phyloP scores from a whole-genome alignment of 1,140 invertebrate species.

The Drosophila malerkotliana region DNA sequence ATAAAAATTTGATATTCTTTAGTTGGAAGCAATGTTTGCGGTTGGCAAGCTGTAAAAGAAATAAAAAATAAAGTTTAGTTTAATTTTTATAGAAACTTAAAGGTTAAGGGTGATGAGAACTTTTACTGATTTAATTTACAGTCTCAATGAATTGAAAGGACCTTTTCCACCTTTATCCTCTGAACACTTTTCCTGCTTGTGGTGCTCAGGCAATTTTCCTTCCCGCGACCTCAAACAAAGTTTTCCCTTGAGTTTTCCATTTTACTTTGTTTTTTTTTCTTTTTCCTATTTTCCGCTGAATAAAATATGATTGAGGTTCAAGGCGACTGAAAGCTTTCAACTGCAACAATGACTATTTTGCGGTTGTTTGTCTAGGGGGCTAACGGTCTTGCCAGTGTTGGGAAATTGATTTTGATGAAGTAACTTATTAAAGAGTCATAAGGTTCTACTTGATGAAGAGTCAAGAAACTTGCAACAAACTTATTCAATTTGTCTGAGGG shows the following conservation, averaged over 20 bases:
- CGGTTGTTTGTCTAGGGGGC: constrained; percentile 27
- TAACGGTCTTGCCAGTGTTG: constrained; percentile 34
- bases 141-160: constrained; percentile 31
- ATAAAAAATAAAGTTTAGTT: neutral
- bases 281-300: constrained; percentile 36
- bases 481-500: constrained; percentile 19
- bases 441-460: neutral
- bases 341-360: constrained; percentile 52
- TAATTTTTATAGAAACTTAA: neutral
- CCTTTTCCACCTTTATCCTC: constrained; percentile 4
- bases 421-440: constrained; percentile 39
- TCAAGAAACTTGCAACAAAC: constrained; percentile 4
- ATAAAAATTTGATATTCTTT: neutral
- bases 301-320: constrained; percentile 57
- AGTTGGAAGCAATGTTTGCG: constrained; percentile 59
- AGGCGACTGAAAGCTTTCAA: constrained; percentile 47
- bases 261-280: constrained; percentile 16
- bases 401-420: constrained; percentile 40
- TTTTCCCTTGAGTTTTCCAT: constrained; percentile 17
- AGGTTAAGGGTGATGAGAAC: constrained; percentile 1
- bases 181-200: constrained; percentile 16
- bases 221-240: constrained; percentile 12
- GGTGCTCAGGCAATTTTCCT: constrained; percentile 22
- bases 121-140: constrained; percentile 20
- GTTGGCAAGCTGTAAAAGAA: constrained; percentile 44